Evolutionary conservation across 2,797 vertebrate genomes (phyloP), one percentile per base, ranked within the genome.

Genomic region (Xyrichtys novacula): DNA sequence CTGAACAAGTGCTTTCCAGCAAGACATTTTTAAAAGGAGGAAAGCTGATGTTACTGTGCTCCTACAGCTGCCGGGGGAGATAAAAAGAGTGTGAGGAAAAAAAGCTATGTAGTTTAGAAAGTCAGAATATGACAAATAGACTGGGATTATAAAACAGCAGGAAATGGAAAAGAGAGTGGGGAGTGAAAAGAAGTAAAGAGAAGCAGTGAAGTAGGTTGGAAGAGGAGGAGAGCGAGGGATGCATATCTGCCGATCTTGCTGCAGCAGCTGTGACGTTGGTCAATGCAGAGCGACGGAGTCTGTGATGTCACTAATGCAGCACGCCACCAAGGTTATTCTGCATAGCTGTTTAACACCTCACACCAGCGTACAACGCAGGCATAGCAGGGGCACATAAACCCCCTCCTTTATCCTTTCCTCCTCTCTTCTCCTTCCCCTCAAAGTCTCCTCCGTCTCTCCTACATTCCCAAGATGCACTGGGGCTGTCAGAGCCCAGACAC

Each of bases 311-410:
- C 74, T 74, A 84, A 88, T 91, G 89, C 90, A 89, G 86, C 81
- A 90, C 54, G 44, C 75, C 84, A 76, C 71, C 91, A 93, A 93
- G 94, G 91, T 94, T 92, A 92, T 84, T 92, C 83, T 85, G 89
- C 85, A 89, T 83, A 78, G 57, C 58, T 39, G 12, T 85, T 86
- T 80, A 85, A 70, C 78, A 82, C 78, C 76, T 76, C 75, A 74
- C 80, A 42, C 65, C 68, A 58, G 38, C 50, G 54, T 40, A 44
- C 29, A 1, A 71, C 12, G 25, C 73, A 84, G 65, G 76, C 58
- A 81, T 76, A 72, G 47, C 10, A 22, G 65, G 44, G 69, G 42
- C 25, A 44, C 25, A 44, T 29, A 65, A 67, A 42, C 59, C 38
- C 71, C 5, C 46, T 54, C 61, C 19, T 16, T 17, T 8, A 43